Evolutionary conservation across 2,113 vertebrate species (phyloP).

Genomic region (Xiphias gladius): DNA sequence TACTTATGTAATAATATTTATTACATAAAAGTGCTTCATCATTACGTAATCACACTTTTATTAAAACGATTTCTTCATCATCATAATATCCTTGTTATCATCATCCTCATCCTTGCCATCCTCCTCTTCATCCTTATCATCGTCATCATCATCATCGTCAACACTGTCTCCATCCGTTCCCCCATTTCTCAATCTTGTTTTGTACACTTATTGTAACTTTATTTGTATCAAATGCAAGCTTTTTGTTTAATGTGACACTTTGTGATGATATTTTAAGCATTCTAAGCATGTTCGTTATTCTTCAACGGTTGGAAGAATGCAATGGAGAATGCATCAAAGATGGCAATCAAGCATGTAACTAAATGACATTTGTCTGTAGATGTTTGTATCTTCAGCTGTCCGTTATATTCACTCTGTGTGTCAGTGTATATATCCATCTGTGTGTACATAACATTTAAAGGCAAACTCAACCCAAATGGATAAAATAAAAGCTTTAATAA

Average conservation of each 20-base stretch:
- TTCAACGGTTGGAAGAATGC: conserved; percentile 76
- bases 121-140: background rate
- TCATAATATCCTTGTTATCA: background rate
- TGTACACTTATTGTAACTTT: conserved; percentile 34
- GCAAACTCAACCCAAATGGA: conserved; percentile 72
- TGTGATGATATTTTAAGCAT: conserved; percentile 70
- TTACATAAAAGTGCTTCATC: background rate
- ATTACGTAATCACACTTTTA: background rate
- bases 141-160: background rate
- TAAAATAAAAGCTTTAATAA: background rate
- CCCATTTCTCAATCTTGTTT: conserved; percentile 37
- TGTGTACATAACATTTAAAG: conserved; percentile 56
- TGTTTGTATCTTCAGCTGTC: conserved; percentile 74
- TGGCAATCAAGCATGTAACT: conserved; percentile 75
- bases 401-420: conserved; percentile 68
- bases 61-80: background rate
- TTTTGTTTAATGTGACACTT: conserved; percentile 66
- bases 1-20: background rate
- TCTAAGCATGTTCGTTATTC: conserved; percentile 79
- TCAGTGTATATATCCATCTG: conserved; percentile 71
- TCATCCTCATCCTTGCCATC: background rate
- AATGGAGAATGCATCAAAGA: conserved; percentile 71
- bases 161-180: conserved; percentile 8
- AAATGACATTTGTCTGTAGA: conserved; percentile 71
- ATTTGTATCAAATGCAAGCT: conserved; percentile 44